Evolutionary conservation across 1,140 invertebrate species (phyloP).

Genomic region (Orchestia grillus): DNA sequence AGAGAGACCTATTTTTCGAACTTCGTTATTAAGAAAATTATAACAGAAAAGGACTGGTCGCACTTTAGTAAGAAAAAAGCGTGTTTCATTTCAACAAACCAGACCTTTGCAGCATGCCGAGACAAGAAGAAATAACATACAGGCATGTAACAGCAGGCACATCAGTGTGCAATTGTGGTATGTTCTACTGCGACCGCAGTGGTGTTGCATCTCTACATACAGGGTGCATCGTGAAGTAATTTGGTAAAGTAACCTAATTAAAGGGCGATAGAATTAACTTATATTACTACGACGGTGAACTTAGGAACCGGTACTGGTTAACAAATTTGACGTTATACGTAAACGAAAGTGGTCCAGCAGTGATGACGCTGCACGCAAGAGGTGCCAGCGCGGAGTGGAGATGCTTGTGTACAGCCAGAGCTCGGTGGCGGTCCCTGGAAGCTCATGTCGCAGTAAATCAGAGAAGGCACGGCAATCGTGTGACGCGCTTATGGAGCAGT

Average conservation of each 20-base stretch:
- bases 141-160: not conserved
- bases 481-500: not conserved
- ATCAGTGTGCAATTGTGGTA: not conserved
- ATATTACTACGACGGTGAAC: not conserved
- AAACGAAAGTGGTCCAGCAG: not conserved
- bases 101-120: not conserved
- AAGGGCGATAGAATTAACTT: not conserved
- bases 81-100: too few relatives aligned
- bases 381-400: too few relatives aligned
- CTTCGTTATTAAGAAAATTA: too few relatives aligned
- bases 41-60: too few relatives aligned
- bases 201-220: not conserved
- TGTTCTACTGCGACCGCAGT: not conserved
- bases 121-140: not conserved
- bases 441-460: slow-evolving; percentile 9
- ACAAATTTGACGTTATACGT: not conserved
- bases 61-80: too few relatives aligned
- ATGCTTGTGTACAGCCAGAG: not conserved
- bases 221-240: not conserved
- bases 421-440: not conserved
- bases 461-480: not conserved
- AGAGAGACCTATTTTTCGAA: too few relatives aligned
- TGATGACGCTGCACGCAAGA: not conserved
- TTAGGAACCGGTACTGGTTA: not conserved
- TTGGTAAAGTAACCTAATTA: not conserved